Evolutionary conservation across 2,888 invertebrate genomes (phyloP).

Genomic region (Abrostola tripartita): DNA sequence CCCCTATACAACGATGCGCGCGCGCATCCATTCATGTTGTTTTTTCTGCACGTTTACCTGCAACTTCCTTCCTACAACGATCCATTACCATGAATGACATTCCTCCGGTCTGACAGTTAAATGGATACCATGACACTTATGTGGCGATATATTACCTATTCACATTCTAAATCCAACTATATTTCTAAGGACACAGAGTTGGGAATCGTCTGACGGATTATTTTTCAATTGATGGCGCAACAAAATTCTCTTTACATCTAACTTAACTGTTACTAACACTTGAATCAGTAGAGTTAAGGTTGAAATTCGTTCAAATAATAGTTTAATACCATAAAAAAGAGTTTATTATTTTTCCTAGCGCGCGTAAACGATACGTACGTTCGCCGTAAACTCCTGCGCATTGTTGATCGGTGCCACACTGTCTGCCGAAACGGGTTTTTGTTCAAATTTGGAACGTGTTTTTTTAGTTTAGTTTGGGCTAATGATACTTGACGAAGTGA

Average conservation of each 20-base stretch:
- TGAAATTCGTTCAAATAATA: not conserved
- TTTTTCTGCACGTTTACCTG: constrained; percentile 81
- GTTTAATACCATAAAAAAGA: not conserved
- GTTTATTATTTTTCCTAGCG: constrained; percentile 64
- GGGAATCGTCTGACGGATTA: constrained; percentile 41
- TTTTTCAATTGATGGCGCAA: constrained; percentile 31
- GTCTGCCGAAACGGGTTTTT: constrained; percentile 72
- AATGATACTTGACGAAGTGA: constrained; percentile 71
- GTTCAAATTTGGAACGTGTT: constrained; percentile 61
- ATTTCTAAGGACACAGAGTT: constrained; percentile 34
- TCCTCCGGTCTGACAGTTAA: constrained; percentile 81
- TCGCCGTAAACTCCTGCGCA: constrained; percentile 67
- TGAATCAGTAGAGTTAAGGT: not conserved
- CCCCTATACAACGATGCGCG: constrained; percentile 65
- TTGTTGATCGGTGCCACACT: constrained; percentile 82
- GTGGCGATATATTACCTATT: constrained; percentile 53
- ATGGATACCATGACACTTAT: constrained; percentile 77
- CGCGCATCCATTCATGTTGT: constrained; percentile 70
- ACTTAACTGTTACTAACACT: not conserved
- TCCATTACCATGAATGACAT: constrained; percentile 85
- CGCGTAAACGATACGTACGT: constrained; percentile 62
- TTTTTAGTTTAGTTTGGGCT: constrained; percentile 59
- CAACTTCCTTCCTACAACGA: constrained; percentile 86
- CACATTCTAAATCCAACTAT: constrained; percentile 41
- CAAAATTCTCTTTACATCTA: constrained; percentile 18